phyloP scores from a whole-genome alignment of 2,797 vertebrate species.

The Adelosebastes latens region DNA sequence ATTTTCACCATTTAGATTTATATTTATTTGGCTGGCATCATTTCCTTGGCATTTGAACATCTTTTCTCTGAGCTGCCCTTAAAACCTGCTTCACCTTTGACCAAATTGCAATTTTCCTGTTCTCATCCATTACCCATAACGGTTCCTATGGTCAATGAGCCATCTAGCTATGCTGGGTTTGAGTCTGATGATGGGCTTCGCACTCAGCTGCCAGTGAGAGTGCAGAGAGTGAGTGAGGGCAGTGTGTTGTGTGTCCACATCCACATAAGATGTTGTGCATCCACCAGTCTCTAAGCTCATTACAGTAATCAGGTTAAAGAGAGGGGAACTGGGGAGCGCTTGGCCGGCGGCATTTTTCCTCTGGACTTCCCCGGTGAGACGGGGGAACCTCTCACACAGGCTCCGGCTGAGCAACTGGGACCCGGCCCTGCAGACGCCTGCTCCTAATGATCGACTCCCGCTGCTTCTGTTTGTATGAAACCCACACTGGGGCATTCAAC shows the following conservation, averaged over 20 bases:
- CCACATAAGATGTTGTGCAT: conserved; percentile 69
- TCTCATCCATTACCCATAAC: conserved; percentile 38
- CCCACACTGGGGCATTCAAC: conserved; percentile 61
- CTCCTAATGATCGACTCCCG: conserved; percentile 67
- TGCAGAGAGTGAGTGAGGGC: conserved; percentile 34
- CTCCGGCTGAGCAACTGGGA: conserved; percentile 49
- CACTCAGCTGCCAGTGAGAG: conserved; percentile 45
- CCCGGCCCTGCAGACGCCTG: conserved; percentile 48
- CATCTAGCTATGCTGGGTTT: conserved; percentile 30
- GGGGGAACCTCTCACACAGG: conserved; percentile 59
- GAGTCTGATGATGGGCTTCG: conserved; percentile 45
- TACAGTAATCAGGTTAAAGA: conserved; percentile 83
- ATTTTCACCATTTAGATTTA: background rate
- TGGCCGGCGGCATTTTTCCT: conserved; percentile 63
- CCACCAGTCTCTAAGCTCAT: conserved; percentile 76
- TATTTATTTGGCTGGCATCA: background rate
- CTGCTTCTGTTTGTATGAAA: conserved; percentile 68
- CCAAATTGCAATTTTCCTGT: conserved; percentile 23
- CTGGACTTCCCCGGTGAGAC: conserved; percentile 66
- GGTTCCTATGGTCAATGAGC: conserved; percentile 50
- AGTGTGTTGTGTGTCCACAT: conserved; percentile 51
- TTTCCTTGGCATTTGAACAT: conserved; percentile 19
- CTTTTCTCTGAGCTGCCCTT: background rate
- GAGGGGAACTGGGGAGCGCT: conserved; percentile 64
- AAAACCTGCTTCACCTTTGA: conserved; percentile 34